phyloP scores from a whole-genome alignment of 1,140 invertebrate genomes.

The Hyles vespertilio region DNA sequence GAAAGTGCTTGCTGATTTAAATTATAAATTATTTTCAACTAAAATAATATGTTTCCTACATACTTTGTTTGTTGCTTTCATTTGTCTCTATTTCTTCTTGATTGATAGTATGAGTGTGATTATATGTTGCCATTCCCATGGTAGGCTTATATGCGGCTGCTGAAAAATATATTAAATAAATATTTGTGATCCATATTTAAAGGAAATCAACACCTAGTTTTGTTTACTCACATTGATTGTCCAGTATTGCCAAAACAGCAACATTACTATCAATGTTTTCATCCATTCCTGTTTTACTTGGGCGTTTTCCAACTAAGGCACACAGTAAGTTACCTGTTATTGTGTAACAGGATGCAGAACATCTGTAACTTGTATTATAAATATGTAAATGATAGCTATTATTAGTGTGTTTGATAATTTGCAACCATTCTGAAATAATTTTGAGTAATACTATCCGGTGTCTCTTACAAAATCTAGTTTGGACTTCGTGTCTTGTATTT shows the following conservation, averaged over 20 bases:
- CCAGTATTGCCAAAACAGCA: conserved; percentile 49
- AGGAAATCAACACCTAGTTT: conserved; percentile 1
- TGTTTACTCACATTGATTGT: conserved; percentile 46
- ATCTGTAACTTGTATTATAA: too few relatives aligned
- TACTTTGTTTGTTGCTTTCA: conserved; percentile 55
- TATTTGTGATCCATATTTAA: background rate
- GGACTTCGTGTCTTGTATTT: too few relatives aligned
- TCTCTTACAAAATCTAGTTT: too few relatives aligned
- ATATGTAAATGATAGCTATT: too few relatives aligned
- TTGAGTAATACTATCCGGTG: too few relatives aligned
- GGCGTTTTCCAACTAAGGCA: conserved; percentile 26
- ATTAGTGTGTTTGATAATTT: too few relatives aligned
- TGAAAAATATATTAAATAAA: conserved; percentile 14
- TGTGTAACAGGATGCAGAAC: too few relatives aligned
- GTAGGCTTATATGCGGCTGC: conserved; percentile 40
- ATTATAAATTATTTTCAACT: conserved; percentile 2
- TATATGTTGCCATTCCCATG: conserved; percentile 37
- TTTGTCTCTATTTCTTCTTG: conserved; percentile 43
- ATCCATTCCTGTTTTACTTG: conserved; percentile 36
- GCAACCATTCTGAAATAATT: too few relatives aligned
- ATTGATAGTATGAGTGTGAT: conserved; percentile 33
- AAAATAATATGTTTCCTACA: conserved; percentile 5
- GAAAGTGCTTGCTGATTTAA: conserved; percentile 6
- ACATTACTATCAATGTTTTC: conserved; percentile 52
- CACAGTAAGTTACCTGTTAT: too few relatives aligned